Evolutionary conservation across 2,888 invertebrate species (phyloP), one percentile per base, ranked within the genome.

Genomic region (Stictocephala bisonia): DNA sequence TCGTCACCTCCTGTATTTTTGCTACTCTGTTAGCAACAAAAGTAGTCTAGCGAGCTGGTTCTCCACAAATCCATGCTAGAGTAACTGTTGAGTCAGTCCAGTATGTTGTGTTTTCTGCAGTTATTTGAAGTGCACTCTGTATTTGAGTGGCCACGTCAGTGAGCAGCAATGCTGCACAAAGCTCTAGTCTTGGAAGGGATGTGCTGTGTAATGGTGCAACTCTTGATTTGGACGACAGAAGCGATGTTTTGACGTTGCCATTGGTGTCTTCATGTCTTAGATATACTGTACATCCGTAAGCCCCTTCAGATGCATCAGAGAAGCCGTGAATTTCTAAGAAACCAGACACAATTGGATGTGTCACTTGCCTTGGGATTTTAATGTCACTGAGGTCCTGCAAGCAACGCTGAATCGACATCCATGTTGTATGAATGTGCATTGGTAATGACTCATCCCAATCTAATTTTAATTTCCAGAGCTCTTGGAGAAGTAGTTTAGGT

Each of bases 21-120:
- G 76, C 41, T 4, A 81, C 78, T 40, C 79, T 40, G 48, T 81
- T 80, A 1, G 75, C 75, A 0, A 81, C 79, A 68, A 77, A 80
- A 0, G 77, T 77, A 31, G 79, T 79, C 74, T 79, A 80, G 7
- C 74, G n/a, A 7, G 48, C 26, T 1, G 76, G 70, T 48, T 78
- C 75, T 15, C 75, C 69, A 1, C 35, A 11, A 0, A 67, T 53
- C 53, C 67, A 72, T 4, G 72, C 35, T 1, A 72, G 29, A 1
- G 53, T 20, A 0, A 66, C 18, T 18, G 26, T 31, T 2, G 53
- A 72, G 31, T 72, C 67, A 0, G 67, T 48, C 67, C 72, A 72
- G 15, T 29, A 58, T 58, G 58, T 58, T 29, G 29, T 29, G 58
- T 27, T 29, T 3, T 58, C 29, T 3, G 1, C 7, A 9, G 13